A percentile compares a stretch with the other conserved stretches of the same genome.
phyloP scores from a whole-genome alignment of 2,113 vertebrate genomes.

The Zingel zingel region DNA sequence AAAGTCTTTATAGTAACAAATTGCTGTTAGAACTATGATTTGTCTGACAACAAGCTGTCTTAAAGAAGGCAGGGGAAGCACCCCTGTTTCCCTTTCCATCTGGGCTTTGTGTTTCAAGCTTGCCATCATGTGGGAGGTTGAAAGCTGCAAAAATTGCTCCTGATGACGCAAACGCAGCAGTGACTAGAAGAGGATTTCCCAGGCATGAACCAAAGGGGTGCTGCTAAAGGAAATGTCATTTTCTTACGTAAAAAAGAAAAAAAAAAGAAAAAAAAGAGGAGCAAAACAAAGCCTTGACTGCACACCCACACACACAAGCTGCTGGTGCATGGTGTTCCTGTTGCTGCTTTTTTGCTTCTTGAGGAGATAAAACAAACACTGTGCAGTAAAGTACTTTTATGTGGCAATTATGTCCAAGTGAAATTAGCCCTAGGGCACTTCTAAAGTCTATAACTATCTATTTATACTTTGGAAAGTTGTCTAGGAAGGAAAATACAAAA shows the following conservation, averaged over 20 bases:
- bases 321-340: constrained; percentile 36
- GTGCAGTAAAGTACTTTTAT: constrained; percentile 37
- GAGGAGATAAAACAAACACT: constrained; percentile 34
- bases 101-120: constrained; percentile 43
- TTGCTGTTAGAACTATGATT: background rate
- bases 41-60: background rate
- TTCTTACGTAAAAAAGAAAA: constrained; percentile 40
- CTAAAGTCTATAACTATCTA: constrained; percentile 9
- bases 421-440: constrained; percentile 15
- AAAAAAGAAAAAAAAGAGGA: constrained; percentile 11
- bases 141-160: constrained; percentile 55
- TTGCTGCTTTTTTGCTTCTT: constrained; percentile 37
- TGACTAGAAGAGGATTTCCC: constrained; percentile 72
- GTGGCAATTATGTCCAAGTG: constrained; percentile 35
- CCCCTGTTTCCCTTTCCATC: constrained; percentile 41
- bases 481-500: background rate
- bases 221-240: constrained; percentile 52
- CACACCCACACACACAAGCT: constrained; percentile 65
- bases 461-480: constrained; percentile 11
- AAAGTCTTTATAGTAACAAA: background rate
- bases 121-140: constrained; percentile 68
- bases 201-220: constrained; percentile 40
- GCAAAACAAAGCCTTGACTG: constrained; percentile 46
- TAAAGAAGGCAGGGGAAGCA: constrained; percentile 44
- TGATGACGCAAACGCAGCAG: constrained; percentile 65